These are phyloP conservation scores for Stegodyphus mimosarum DNA, from an alignment of 1,140 invertebrate species.

Conservation along the genomic window DNA sequence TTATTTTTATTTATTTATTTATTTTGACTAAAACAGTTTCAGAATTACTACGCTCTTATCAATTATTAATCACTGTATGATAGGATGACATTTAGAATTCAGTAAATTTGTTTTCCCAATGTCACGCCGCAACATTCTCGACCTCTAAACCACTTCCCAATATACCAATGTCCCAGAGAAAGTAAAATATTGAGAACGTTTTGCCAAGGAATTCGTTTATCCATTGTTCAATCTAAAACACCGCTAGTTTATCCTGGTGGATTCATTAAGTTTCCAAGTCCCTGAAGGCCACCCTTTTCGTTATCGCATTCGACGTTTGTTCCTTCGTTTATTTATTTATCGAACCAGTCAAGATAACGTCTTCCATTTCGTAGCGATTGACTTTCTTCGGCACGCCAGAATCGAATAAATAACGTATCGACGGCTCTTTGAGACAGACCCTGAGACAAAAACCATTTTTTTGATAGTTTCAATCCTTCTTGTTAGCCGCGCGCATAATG, in stretches of 20 bases:
- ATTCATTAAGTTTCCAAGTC: conserved; percentile 41
- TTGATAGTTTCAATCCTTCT: background rate
- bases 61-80: no score
- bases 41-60: no score
- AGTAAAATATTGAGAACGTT: background rate
- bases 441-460: conserved; percentile 10
- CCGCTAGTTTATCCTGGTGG: conserved; percentile 33
- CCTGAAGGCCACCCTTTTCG: conserved; percentile 10
- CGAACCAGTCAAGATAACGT: conserved; percentile 46
- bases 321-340: conserved; percentile 50
- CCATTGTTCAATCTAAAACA: conserved; percentile 28
- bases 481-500: conserved; percentile 40
- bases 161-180: background rate
- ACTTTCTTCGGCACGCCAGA: conserved; percentile 34
- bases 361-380: conserved; percentile 40
- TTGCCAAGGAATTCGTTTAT: conserved; percentile 33
- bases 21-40: no score
- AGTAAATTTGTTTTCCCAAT: no score
- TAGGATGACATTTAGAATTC: no score
- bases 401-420: conserved; percentile 52
- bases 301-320: conserved; percentile 34
- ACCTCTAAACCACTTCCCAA: background rate
- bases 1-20: no score
- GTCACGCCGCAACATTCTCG: background rate
- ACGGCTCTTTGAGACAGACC: conserved; percentile 2